A percentile compares a stretch with the other conserved stretches of the same genome.
phyloP scores from a whole-genome alignment of 2,797 vertebrate genomes.

The Apodemus agrarius region DNA sequence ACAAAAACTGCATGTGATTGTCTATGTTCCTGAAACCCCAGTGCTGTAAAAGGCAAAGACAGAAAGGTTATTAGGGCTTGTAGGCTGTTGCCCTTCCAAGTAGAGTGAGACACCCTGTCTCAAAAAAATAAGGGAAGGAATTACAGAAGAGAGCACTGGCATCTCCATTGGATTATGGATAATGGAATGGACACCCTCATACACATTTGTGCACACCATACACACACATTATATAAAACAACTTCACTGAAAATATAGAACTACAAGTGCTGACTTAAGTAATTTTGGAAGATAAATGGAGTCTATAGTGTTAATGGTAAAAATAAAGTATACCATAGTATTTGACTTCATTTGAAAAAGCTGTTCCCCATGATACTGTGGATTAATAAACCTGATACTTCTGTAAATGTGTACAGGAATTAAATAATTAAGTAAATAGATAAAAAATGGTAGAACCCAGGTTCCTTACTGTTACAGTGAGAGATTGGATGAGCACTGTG shows the following conservation, averaged over 20 bases:
- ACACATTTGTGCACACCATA: background rate
- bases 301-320: constrained; percentile 1
- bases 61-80: background rate
- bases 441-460: background rate
- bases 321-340: constrained; percentile 16
- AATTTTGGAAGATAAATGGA: constrained; percentile 29
- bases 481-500: constrained; percentile 9
- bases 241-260: background rate
- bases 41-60: background rate
- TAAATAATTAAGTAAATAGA: constrained; percentile 30
- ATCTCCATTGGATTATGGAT: background rate
- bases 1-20: background rate
- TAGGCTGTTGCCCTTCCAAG: background rate
- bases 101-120: background rate
- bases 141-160: background rate
- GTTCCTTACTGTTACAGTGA: background rate
- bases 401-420: background rate
- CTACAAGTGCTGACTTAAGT: background rate
- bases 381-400: constrained; percentile 13
- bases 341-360: background rate
- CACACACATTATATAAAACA: background rate
- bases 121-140: background rate
- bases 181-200: background rate
- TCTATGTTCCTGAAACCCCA: background rate
- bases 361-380: background rate